Evolutionary conservation across 2,797 vertebrate species (phyloP).

Genomic region (Anguilla megastoma): DNA sequence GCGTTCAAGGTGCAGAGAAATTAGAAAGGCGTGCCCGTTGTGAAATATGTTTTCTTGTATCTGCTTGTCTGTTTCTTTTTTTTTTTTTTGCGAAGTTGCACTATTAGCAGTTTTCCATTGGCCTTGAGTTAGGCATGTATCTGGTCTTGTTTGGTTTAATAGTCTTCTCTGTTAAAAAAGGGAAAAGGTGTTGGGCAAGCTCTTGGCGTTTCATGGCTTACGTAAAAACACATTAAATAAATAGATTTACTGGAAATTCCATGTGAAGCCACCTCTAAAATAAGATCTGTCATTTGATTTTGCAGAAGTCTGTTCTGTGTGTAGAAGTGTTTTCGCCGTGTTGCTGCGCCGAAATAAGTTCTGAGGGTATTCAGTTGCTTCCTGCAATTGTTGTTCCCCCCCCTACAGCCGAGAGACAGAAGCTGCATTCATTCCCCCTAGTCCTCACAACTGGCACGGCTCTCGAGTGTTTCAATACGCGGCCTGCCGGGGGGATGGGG

Average conservation of each 20-base stretch:
- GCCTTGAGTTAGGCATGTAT: background rate
- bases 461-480: background rate
- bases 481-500: background rate
- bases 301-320: background rate
- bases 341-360: background rate
- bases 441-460: background rate
- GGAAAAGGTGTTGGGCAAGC: background rate
- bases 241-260: background rate
- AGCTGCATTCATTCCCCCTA: constrained; percentile 14
- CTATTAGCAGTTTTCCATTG: background rate
- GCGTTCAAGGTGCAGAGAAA: background rate
- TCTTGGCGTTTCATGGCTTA: background rate
- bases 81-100: background rate
- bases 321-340: background rate
- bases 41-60: background rate
- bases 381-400: background rate
- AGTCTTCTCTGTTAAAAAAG: too few species aligned
- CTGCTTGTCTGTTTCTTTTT: background rate
- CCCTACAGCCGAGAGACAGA: background rate
- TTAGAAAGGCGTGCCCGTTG: background rate
- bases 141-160: background rate
- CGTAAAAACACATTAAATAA: background rate
- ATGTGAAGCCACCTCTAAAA: too few species aligned
- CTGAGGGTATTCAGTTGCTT: constrained; percentile 14
- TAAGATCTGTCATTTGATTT: background rate